These are phyloP conservation scores for Pecten maximus DNA, from an alignment of 2,888 invertebrate species.

Conservation along the genomic window DNA sequence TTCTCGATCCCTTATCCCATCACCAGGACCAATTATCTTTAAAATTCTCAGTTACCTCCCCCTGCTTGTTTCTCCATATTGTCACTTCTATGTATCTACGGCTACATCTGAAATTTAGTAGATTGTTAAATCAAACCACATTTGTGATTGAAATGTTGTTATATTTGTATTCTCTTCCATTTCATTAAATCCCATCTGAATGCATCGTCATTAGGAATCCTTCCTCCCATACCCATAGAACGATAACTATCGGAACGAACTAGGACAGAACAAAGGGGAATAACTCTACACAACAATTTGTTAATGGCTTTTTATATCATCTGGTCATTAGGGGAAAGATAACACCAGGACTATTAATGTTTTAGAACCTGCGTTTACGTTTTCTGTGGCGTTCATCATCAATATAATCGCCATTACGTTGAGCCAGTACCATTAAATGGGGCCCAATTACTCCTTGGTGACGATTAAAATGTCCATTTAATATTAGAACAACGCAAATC, in stretches of 20 bases:
- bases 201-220: background rate
- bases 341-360: background rate
- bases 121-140: background rate
- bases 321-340: background rate
- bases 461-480: background rate
- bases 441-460: background rate
- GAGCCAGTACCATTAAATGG: background rate
- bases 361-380: background rate
- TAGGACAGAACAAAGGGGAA: background rate
- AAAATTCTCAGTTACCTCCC: too few relatives aligned
- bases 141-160: background rate
- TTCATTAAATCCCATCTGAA: background rate
- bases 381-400: background rate
- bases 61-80: too few relatives aligned
- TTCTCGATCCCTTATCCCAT: too few relatives aligned
- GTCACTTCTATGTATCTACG: too few relatives aligned
- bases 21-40: too few relatives aligned
- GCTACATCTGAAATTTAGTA: too few relatives aligned
- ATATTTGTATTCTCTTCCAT: background rate
- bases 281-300: slow-evolving; percentile 6
- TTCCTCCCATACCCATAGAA: background rate
- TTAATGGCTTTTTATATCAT: background rate
- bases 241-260: background rate
- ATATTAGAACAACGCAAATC: background rate
- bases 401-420: background rate